Evolutionary conservation across 2,888 invertebrate species (phyloP), one percentile per base, ranked within the genome.

Genomic region (Amphipyra tragopoginis): DNA sequence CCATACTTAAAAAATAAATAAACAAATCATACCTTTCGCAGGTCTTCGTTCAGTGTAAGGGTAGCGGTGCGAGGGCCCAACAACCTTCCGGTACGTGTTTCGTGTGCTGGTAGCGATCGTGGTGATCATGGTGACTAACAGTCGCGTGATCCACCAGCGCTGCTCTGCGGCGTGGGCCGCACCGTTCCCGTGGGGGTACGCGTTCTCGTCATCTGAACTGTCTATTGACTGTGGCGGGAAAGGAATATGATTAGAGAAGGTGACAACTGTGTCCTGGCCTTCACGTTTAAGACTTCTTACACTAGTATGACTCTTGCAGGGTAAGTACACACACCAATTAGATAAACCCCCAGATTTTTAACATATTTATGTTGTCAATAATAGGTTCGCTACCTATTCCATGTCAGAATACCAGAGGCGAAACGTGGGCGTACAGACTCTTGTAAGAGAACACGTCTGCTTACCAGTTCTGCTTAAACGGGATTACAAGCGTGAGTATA

Each of bases 141-240:
- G 54, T 2, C 81, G 78, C 0, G 93, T 91, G 71, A 94, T 72
- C 92, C 93, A 92, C 94, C 94, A 95, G 36, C 88, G 90, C 51
- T 90, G 84, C 9, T 89, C 89, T 0, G 53, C 73, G 1, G 68
- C 60, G 5, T 67, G 51, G 59, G 80, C 75, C 2, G 76, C 74
- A 1, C 83, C 86, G 58, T 87, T 88, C 47, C 82, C 81, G 29
- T 81, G 86, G 0, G 82, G 33, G 82, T 89, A 92, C 5, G 81
- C 66, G 52, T 73, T 67, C 63, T 94, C 94, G 69, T 93, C 94
- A 53, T 93, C 93, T 0, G 93, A 93, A 56, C 93, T 91, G 71
- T 93, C 93, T 60, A 90, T 69, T 15, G 87, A 66, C 93, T 94
- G 88, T 9, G 48, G 59, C 43, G 62, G 49, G 44, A n/a, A 3